Evolutionary conservation across 2,797 vertebrate species (phyloP).

Genomic region (Typhlichthys subterraneus): DNA sequence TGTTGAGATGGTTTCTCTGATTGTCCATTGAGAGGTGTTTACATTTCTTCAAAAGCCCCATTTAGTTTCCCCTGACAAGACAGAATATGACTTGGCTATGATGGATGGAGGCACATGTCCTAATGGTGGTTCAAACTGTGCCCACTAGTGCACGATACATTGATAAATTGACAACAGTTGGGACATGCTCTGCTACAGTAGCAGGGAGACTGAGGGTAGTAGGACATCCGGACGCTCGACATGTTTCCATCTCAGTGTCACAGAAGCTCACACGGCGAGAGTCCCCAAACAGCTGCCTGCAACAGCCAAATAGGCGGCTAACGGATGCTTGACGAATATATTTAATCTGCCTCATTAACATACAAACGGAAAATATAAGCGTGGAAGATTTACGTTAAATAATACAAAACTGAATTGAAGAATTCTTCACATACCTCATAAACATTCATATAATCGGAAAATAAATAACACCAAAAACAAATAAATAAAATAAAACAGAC

Average conservation of each 20-base stretch:
- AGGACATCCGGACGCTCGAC: slow-evolving; percentile 83
- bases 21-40: slow-evolving; percentile 98
- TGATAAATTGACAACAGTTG: slow-evolving; percentile 99
- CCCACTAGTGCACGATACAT: slow-evolving; percentile 98
- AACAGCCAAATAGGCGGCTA: slow-evolving; percentile 62
- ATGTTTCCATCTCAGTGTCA: slow-evolving; percentile 66
- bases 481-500: neutral
- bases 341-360: slow-evolving; percentile 37
- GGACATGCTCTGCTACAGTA: slow-evolving; percentile 89
- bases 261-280: slow-evolving; percentile 76
- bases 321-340: slow-evolving; percentile 51
- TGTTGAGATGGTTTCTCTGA: slow-evolving; percentile 75
- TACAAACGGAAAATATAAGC: neutral
- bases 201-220: slow-evolving; percentile 92
- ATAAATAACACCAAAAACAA: slow-evolving; percentile 38
- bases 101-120: slow-evolving; percentile 99
- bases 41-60: slow-evolving; percentile 99
- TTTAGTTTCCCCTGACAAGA: slow-evolving; percentile 98
- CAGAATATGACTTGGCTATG: slow-evolving; percentile 96
- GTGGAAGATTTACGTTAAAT: too few species aligned
- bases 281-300: slow-evolving; percentile 85
- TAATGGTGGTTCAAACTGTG: slow-evolving; percentile 99
- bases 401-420: too few species aligned
- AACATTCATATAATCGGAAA: slow-evolving; percentile 38
- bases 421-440: slow-evolving; percentile 23